Conservation (phyloP, 2,888 invertebrate genomes). For the Drosophila demipolita region DNA sequence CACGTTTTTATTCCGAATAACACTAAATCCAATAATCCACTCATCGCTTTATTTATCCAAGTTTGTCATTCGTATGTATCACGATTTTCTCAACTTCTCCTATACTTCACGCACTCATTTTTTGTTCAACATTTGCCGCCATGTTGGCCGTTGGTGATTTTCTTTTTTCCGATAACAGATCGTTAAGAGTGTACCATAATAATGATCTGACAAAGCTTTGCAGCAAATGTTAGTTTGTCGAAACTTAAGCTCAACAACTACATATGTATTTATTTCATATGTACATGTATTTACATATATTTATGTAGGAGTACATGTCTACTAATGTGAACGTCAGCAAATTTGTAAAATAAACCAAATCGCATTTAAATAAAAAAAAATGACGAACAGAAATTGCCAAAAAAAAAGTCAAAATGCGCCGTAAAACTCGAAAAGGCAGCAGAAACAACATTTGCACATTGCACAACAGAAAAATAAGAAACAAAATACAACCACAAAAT, state of each 20-base stretch:
- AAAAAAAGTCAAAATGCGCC: conserved; percentile 30
- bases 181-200: neutral
- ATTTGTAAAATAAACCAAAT: conserved; percentile 59
- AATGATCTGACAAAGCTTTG: neutral
- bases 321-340: conserved; percentile 50
- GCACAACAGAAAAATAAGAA: conserved; percentile 14
- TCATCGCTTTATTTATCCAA: neutral
- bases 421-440: conserved; percentile 39
- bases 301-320: neutral
- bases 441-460: conserved; percentile 45
- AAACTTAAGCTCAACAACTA: neutral
- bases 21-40: neutral
- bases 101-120: neutral
- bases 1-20: neutral
- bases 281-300: neutral
- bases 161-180: neutral
- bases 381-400: conserved; percentile 20
- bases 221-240: neutral
- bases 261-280: conserved; percentile 11
- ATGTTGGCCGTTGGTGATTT: neutral
- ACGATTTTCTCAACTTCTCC: neutral
- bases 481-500: conserved; percentile 61
- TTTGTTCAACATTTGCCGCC: neutral
- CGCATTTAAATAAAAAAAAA: conserved; percentile 43
- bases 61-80: neutral